Evolutionary conservation across 2,113 vertebrate species (phyloP).

Genomic region (Rhegmatorhina hoffmannsi): DNA sequence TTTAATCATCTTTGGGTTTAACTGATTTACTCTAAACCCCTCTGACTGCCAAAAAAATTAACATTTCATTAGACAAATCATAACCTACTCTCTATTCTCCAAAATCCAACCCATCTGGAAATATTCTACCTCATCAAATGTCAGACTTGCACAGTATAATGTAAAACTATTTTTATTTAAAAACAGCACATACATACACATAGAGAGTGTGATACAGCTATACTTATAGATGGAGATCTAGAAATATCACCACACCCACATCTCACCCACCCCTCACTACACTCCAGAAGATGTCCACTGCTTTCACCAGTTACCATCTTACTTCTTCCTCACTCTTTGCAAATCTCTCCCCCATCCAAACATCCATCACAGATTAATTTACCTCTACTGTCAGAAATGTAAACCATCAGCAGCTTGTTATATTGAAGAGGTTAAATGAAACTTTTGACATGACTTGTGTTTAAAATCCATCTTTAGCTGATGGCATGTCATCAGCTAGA

Average conservation of each 20-base stretch:
- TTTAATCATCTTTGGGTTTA: slow-evolving; percentile 70
- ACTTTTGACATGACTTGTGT: slow-evolving; percentile 73
- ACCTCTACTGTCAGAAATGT: slow-evolving; percentile 66
- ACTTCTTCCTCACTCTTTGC: background rate
- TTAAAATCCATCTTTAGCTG: slow-evolving; percentile 73
- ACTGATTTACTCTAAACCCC: slow-evolving; percentile 58
- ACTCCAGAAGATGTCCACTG: slow-evolving; percentile 55
- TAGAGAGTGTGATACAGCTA: slow-evolving; percentile 11
- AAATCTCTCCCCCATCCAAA: slow-evolving; percentile 40
- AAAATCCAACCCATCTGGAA: slow-evolving; percentile 69
- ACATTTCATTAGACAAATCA: slow-evolving; percentile 71
- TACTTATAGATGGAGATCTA: slow-evolving; percentile 44
- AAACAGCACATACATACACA: slow-evolving; percentile 24
- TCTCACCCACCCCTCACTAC: slow-evolving; percentile 17
- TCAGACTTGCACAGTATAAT: slow-evolving; percentile 41
- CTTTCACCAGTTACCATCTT: slow-evolving; percentile 34
- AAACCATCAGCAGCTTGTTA: slow-evolving; percentile 71
- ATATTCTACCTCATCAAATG: slow-evolving; percentile 70
- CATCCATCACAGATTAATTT: slow-evolving; percentile 67
- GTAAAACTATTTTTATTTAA: slow-evolving; percentile 51
- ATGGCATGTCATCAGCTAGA: slow-evolving; percentile 71
- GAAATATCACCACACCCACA: slow-evolving; percentile 60
- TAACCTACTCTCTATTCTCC: slow-evolving; percentile 51
- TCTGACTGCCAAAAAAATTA: slow-evolving; percentile 71
- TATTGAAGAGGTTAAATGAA: slow-evolving; percentile 72